Percentiles rank a stretch among this genome's conserved stretches.
These are phyloP conservation scores for Holothuria scabra DNA, from an alignment of 53 echinoderm and acorn worm genomes.

Conservation along the genomic window DNA sequence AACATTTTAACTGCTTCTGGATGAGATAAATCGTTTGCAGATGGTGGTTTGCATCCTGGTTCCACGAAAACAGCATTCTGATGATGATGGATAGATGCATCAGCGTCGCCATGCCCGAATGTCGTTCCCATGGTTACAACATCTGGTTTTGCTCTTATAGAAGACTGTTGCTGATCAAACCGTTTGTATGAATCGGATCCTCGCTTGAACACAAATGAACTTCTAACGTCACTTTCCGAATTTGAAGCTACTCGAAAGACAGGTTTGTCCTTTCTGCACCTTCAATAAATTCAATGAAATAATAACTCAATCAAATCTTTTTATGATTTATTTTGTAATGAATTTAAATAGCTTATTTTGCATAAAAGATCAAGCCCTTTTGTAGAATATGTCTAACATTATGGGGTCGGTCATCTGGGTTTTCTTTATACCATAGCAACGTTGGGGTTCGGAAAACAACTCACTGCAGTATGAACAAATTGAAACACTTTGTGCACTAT, in stretches of 20 bases:
- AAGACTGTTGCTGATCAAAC: neutral
- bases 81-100: neutral
- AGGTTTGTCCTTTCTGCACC: constrained; percentile 8
- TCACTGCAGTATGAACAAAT: no score
- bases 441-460: no score
- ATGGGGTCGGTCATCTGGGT: no score
- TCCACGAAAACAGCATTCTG: neutral
- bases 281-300: neutral
- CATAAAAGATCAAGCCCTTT: no score
- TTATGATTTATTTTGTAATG: neutral
- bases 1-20: constrained; percentile 15
- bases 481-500: no score
- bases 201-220: constrained; percentile 23
- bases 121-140: constrained; percentile 23
- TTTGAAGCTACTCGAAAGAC: neutral
- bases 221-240: neutral
- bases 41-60: neutral
- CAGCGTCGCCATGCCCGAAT: neutral
- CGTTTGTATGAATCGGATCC: constrained; percentile 27
- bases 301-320: no score
- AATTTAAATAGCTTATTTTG: no score
- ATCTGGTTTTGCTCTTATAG: neutral
- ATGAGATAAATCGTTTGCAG: neutral
- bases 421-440: no score
- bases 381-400: no score